phyloP scores from a whole-genome alignment of 1,140 invertebrate genomes.

The Phenacoccus solenopsis region DNA sequence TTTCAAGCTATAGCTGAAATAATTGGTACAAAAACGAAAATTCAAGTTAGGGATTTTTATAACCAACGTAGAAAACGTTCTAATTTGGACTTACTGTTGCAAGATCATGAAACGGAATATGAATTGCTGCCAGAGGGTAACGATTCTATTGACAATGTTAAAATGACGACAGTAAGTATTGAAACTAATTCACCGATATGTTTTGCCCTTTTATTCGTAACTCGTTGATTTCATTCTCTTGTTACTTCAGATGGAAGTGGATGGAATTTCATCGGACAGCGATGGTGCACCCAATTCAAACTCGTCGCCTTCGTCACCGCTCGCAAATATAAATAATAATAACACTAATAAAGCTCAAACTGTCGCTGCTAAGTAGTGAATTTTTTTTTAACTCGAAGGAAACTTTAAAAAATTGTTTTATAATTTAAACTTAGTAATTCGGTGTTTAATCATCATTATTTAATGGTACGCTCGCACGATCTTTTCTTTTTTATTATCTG shows the following conservation, averaged over 20 bases:
- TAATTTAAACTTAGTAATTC: no score
- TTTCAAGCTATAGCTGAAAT: conserved; percentile 91
- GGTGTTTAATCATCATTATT: no score
- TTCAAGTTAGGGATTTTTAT: conserved; percentile 81
- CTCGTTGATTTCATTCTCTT: not conserved
- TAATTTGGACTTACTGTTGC: conserved; percentile 77
- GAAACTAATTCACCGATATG: no score
- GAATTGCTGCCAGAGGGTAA: conserved; percentile 36
- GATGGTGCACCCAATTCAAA: not conserved
- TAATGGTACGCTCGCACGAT: no score
- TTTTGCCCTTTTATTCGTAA: not conserved
- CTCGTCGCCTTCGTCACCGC: not conserved
- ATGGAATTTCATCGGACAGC: not conserved
- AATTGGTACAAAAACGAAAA: conserved; percentile 87
- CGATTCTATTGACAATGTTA: not conserved
- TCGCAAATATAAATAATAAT: not conserved
- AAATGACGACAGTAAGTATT: not conserved
- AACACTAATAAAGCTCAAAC: conserved; percentile 11
- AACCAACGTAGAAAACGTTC: conserved; percentile 78
- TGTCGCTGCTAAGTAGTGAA: not conserved
- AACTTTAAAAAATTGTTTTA: no score
- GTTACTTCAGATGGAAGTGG: not conserved
- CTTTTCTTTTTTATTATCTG: no score
- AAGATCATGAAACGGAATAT: conserved; percentile 73
- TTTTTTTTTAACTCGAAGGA: no score